Evolutionary conservation across 2,113 vertebrate species (phyloP).

Genomic region (Lophius piscatorius): DNA sequence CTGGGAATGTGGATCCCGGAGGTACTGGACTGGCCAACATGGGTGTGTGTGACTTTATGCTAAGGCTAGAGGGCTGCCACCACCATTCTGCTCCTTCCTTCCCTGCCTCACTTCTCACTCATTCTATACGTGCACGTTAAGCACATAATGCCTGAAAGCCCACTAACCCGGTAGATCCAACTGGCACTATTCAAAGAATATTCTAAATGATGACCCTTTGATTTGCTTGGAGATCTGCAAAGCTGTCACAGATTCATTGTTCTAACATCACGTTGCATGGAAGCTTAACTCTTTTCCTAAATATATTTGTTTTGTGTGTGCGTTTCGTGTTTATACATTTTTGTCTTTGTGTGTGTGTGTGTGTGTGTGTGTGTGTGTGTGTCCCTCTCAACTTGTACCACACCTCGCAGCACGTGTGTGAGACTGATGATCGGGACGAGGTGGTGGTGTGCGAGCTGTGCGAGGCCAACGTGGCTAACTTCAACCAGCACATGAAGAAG

Average conservation of each 20-base stretch:
- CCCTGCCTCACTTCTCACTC: slow-evolving; percentile 27
- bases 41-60: slow-evolving; percentile 95
- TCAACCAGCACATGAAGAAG: slow-evolving; percentile 99
- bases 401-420: slow-evolving; percentile 90
- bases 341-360: slow-evolving; percentile 7
- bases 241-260: neutral
- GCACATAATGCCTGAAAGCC: neutral
- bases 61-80: slow-evolving; percentile 53
- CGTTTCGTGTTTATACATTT: neutral
- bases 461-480: slow-evolving; percentile 92
- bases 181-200: slow-evolving; percentile 16
- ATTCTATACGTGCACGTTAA: neutral
- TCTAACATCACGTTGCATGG: neutral
- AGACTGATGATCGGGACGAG: slow-evolving; percentile 94
- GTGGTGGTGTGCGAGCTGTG: slow-evolving; percentile 96
- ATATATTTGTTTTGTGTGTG: slow-evolving; percentile 5
- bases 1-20: slow-evolving; percentile 99
- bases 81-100: slow-evolving; percentile 3
- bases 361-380: slow-evolving; percentile 18
- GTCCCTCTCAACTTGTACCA: neutral
- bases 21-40: slow-evolving; percentile 99
- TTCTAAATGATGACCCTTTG: neutral
- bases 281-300: neutral
- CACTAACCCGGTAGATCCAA: too few relatives aligned
- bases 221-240: neutral